Conservation (phyloP, 2,888 invertebrate genomes). For the Leuctra nigra region DNA sequence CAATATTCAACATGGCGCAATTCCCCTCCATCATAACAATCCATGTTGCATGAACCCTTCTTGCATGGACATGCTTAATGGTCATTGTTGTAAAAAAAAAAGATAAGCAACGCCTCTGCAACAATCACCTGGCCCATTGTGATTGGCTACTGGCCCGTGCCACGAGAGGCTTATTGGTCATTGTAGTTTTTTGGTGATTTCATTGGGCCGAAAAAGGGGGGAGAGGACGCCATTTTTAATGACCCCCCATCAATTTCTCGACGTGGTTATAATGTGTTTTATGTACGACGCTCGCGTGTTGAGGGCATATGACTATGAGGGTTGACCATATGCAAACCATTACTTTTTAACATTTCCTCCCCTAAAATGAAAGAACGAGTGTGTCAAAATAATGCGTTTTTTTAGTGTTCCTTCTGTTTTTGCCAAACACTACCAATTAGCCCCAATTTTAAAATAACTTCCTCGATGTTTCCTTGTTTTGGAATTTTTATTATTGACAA, state of each 20-base stretch:
- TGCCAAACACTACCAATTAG: background rate
- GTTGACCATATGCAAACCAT: conserved; percentile 18
- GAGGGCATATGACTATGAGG: background rate
- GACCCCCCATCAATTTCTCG: conserved; percentile 18
- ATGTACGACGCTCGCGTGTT: conserved; percentile 12
- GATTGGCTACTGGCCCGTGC: conserved; percentile 18
- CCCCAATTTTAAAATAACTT: conserved; percentile 4
- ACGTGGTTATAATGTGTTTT: conserved; percentile 18
- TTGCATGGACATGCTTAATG: background rate
- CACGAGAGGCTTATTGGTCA: conserved; percentile 9
- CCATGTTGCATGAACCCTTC: too few relatives aligned
- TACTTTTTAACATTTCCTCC: conserved; percentile 12
- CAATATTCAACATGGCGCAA: too few relatives aligned
- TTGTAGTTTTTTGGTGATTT: conserved; percentile 10
- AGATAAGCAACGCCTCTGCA: conserved; percentile 9
- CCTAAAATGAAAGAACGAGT: conserved; percentile 4
- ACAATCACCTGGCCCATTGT: conserved; percentile 15
- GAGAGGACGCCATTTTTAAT: conserved; percentile 18
- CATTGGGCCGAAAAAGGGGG: conserved; percentile 11
- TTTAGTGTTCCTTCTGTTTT: conserved; percentile 1
- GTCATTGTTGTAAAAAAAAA: background rate
- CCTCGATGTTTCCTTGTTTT: conserved; percentile 1
- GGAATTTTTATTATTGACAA: background rate
- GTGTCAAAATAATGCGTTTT: background rate
- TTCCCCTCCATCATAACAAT: too few relatives aligned